phyloP scores from a whole-genome alignment of 64 coral and sea anemone genomes.

The Stichodactyla helianthus region DNA sequence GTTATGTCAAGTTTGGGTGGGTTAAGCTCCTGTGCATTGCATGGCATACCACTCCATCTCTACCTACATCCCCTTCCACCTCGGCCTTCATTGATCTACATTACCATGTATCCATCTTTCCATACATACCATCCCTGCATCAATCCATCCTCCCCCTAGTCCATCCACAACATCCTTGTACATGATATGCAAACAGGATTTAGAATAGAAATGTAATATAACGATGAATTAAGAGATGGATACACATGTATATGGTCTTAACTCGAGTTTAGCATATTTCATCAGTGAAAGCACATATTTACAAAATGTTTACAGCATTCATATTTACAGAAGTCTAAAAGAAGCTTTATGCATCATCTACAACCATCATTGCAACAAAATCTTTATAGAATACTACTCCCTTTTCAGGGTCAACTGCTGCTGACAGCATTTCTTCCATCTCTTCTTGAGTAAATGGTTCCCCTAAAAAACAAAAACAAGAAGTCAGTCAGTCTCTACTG shows the following conservation, averaged over 20 bases:
- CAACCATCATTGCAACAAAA: conserved; percentile 98
- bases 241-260: background rate
- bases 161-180: no score
- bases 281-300: background rate
- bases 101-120: no score
- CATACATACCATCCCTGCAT: background rate
- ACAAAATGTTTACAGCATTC: background rate
- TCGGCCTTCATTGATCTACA: no score
- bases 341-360: conserved; percentile 65
- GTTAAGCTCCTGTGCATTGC: no score
- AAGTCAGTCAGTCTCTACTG: background rate
- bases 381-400: conserved; percentile 96
- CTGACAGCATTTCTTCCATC: conserved; percentile 98
- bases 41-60: background rate
- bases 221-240: no score
- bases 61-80: background rate
- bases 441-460: conserved; percentile 98
- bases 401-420: conserved; percentile 94
- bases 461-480: conserved; percentile 26
- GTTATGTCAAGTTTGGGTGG: no score
- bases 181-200: no score
- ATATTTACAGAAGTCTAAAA: background rate
- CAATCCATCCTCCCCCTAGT: background rate
- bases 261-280: background rate
- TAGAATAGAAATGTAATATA: no score